Evolutionary conservation across 2,797 vertebrate genomes (phyloP).

Genomic region (Platyrinchus mystaceus): DNA sequence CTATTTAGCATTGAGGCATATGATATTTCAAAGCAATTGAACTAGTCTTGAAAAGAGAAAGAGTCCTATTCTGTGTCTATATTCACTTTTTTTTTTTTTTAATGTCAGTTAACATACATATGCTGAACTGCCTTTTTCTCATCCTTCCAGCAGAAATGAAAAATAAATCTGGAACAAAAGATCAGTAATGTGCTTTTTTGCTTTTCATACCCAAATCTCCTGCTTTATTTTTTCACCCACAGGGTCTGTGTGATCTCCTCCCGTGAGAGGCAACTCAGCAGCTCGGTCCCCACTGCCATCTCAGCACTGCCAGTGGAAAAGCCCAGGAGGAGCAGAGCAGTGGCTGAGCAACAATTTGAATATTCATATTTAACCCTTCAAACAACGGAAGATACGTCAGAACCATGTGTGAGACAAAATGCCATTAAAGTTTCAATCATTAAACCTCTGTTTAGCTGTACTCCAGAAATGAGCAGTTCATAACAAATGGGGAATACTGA

Average conservation of each 20-base stretch:
- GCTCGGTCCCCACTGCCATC: not conserved
- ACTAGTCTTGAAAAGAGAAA: constrained; percentile 1
- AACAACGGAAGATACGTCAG: constrained; percentile 26
- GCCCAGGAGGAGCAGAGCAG: not conserved
- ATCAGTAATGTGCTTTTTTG: not conserved
- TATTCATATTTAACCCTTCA: constrained; percentile 49
- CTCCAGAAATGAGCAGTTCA: constrained; percentile 5
- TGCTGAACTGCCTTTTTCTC: not conserved
- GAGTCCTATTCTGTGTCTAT: not conserved
- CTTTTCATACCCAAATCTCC: constrained; percentile 16
- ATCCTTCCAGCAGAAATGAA: constrained; percentile 23
- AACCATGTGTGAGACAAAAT: constrained; percentile 21
- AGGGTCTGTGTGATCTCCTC: not conserved
- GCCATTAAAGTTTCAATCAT: constrained; percentile 8
- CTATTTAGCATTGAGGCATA: not conserved
- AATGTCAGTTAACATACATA: not conserved
- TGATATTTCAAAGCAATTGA: constrained; percentile 34
- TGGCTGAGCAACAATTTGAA: constrained; percentile 1
- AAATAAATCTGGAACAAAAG: constrained; percentile 19
- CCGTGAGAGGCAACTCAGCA: not conserved
- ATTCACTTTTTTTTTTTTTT: not conserved
- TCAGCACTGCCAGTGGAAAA: not conserved
- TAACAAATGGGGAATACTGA: not conserved
- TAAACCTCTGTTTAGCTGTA: constrained; percentile 21
- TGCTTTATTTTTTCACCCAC: not conserved